phyloP scores from a whole-genome alignment of 2,797 vertebrate species.

The Phyllotis vaccarum region DNA sequence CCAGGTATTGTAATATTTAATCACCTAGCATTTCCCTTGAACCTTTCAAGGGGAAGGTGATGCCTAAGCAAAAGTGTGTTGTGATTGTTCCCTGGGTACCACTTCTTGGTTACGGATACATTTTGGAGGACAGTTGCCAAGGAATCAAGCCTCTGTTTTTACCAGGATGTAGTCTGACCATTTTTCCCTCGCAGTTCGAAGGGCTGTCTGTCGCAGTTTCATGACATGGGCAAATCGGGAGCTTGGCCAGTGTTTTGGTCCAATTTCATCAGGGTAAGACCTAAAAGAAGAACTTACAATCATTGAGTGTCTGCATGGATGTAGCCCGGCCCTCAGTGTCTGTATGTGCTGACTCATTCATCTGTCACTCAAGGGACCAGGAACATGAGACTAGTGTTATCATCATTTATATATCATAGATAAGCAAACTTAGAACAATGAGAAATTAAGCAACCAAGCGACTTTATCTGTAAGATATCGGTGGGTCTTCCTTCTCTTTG shows the following conservation, averaged over 20 bases:
- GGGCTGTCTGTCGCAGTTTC: slow-evolving; percentile 96
- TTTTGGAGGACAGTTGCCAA: slow-evolving; percentile 45
- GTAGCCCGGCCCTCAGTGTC: not conserved
- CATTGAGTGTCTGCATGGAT: not conserved
- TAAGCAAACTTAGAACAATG: not conserved
- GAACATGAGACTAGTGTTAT: not conserved
- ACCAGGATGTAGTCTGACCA: slow-evolving; percentile 99
- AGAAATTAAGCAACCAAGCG: not conserved
- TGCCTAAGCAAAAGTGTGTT: not conserved
- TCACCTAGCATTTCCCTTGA: not conserved
- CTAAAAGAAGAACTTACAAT: slow-evolving; percentile 83
- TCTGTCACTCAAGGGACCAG: not conserved
- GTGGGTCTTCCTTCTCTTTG: not conserved
- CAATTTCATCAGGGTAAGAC: slow-evolving; percentile 96
- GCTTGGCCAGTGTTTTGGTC: slow-evolving; percentile 96
- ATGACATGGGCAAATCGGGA: slow-evolving; percentile 96
- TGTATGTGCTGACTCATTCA: not conserved
- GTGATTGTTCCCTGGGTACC: not conserved
- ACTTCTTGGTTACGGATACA: slow-evolving; percentile 12
- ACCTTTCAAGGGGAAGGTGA: not conserved
- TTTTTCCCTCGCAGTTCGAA: slow-evolving; percentile 93
- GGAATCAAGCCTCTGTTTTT: slow-evolving; percentile 75
- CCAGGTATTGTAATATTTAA: not conserved
- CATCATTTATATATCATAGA: not conserved
- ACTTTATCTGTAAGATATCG: not conserved